phyloP scores from a whole-genome alignment of 2,113 vertebrate species.

The Dasypus novemcinctus region DNA sequence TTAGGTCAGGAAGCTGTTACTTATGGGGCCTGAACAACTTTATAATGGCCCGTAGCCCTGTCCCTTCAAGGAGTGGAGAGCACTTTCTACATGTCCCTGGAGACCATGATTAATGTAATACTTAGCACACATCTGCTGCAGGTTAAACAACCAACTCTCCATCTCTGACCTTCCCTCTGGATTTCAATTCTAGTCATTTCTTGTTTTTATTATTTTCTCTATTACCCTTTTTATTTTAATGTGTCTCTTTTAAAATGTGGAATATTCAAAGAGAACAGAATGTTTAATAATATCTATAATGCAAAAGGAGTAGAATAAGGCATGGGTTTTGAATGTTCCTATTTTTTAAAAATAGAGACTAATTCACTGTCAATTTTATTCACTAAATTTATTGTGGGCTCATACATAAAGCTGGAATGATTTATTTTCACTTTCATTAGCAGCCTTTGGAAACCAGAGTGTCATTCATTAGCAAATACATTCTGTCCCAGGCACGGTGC shows the following conservation, averaged over 20 bases:
- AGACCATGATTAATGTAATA: neutral
- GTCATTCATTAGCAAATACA: neutral
- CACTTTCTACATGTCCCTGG: neutral
- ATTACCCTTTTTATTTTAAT: neutral
- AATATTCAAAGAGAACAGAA: neutral
- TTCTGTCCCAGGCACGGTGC: neutral
- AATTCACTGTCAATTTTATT: neutral
- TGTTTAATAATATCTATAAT: slow-evolving; percentile 25
- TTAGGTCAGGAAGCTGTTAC: slow-evolving; percentile 19
- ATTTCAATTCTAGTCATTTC: slow-evolving; percentile 25
- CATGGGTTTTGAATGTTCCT: slow-evolving; percentile 31
- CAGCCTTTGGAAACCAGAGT: neutral
- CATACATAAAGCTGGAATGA: neutral
- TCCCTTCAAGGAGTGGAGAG: neutral
- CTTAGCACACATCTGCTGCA: slow-evolving; percentile 14
- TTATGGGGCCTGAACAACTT: slow-evolving; percentile 1
- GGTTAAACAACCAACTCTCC: slow-evolving; percentile 1
- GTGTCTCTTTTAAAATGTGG: neutral
- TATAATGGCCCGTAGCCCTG: neutral
- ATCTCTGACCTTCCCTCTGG: slow-evolving; percentile 15
- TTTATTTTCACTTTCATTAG: neutral
- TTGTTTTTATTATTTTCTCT: neutral
- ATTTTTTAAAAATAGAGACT: neutral
- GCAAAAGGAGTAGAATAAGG: neutral
- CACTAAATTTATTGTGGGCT: neutral